Percentiles rank a stretch among this genome's conserved stretches.
Conservation (phyloP, 2,113 vertebrate genomes). For the Cacatua alba region DNA sequence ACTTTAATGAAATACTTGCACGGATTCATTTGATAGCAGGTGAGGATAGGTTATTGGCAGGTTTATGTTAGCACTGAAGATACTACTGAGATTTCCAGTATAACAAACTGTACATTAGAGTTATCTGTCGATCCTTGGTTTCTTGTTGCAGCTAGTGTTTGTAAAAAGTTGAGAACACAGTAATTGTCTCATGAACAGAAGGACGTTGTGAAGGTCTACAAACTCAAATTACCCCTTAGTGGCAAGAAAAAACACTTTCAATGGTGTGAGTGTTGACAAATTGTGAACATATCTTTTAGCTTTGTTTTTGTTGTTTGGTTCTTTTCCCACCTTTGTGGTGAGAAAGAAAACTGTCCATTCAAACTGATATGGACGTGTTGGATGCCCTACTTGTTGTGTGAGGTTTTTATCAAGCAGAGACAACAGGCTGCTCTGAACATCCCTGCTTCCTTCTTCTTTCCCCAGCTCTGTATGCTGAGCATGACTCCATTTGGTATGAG, state of each 20-base stretch:
- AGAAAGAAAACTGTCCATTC: not conserved
- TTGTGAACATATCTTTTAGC: not conserved
- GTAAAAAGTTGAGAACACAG: not conserved
- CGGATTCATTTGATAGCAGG: not conserved
- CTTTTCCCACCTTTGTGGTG: not conserved
- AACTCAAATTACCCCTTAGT: not conserved
- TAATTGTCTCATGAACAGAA: not conserved
- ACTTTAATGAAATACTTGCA: not conserved
- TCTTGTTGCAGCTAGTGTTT: not conserved
- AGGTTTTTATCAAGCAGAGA: not conserved
- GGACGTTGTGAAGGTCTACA: not conserved
- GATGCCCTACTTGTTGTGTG: not conserved
- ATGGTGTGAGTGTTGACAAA: not conserved
- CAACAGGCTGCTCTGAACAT: not conserved
- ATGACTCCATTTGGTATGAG: not conserved
- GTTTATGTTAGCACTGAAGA: not conserved
- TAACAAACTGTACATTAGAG: rapidly evolving
- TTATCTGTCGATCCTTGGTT: rapidly evolving
- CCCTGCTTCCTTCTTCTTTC: not conserved
- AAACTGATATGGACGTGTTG: not conserved
- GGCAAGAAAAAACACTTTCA: not conserved
- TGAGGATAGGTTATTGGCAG: not conserved
- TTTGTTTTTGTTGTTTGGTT: not conserved
- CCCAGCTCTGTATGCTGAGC: not conserved
- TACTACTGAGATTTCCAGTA: not conserved